Percentiles rank a stretch among this genome's conserved stretches.
These are phyloP conservation scores for Oreochromis niloticus DNA, from an alignment of 2,113 vertebrate species.

Conservation along the genomic window DNA sequence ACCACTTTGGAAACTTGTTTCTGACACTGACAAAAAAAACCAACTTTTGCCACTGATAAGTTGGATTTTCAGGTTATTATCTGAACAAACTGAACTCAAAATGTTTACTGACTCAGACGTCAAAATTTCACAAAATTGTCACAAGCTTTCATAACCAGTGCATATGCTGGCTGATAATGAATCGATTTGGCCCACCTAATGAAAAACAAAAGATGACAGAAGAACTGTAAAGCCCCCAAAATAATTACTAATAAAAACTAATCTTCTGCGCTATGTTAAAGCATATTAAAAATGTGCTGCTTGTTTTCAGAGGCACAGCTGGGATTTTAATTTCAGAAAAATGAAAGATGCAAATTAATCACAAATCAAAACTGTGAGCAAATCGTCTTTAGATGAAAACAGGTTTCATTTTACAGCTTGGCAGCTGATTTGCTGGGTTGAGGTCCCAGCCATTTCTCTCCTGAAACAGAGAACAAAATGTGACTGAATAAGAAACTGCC, in stretches of 20 bases:
- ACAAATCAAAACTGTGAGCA: not conserved
- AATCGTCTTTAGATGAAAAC: not conserved
- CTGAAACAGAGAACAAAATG: slow-evolving; percentile 50
- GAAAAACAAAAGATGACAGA: not conserved
- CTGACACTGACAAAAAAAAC: not conserved
- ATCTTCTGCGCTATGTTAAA: not conserved
- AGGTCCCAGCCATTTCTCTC: slow-evolving; percentile 74
- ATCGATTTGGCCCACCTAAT: not conserved
- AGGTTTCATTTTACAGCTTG: slow-evolving; percentile 53
- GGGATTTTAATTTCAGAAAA: not conserved
- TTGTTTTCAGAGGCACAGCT: not conserved
- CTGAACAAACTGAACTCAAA: too few relatives aligned
- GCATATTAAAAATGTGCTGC: not conserved
- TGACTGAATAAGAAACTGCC: not conserved
- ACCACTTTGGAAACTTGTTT: not conserved
- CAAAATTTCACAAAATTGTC: too few relatives aligned
- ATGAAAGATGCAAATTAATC: not conserved
- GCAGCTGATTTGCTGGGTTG: slow-evolving; percentile 36
- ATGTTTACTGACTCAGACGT: too few relatives aligned
- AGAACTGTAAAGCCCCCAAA: not conserved
- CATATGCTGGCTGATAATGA: too few relatives aligned
- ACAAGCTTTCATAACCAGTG: too few relatives aligned
- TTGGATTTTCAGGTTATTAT: too few relatives aligned
- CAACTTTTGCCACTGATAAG: too few relatives aligned
- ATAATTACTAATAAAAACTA: not conserved